These are phyloP conservation scores for Allygus modestus DNA, from an alignment of 2,888 invertebrate species.

Conservation along the genomic window DNA sequence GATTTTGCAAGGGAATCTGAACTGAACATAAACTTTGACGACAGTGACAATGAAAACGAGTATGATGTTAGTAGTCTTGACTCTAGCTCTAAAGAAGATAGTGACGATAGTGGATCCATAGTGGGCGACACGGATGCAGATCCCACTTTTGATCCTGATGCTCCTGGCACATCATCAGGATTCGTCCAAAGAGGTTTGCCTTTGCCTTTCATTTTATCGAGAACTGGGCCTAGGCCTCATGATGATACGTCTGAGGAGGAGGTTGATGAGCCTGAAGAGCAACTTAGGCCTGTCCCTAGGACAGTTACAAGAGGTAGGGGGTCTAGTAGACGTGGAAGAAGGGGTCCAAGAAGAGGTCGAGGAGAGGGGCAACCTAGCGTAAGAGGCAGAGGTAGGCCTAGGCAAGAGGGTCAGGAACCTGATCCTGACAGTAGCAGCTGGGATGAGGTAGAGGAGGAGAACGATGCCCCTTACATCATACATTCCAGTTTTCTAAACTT, in stretches of 20 bases:
- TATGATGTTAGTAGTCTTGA: conserved; percentile 22
- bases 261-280: neutral
- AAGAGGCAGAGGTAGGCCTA: conserved; percentile 39
- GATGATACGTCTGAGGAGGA: neutral
- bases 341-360: neutral
- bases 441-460: conserved; percentile 48
- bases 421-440: conserved; percentile 34
- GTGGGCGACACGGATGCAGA: conserved; percentile 52
- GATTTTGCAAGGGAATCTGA: conserved; percentile 21
- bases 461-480: conserved; percentile 39
- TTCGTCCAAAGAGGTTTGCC: neutral
- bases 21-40: conserved; percentile 34
- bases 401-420: conserved; percentile 2
- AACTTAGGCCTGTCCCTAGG: neutral
- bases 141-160: conserved; percentile 54
- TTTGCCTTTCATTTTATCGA: neutral
- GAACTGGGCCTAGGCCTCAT: conserved; percentile 8
- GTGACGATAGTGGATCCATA: neutral
- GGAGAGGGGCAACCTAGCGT: neutral
- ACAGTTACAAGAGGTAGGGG: neutral
- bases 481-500: conserved; percentile 35
- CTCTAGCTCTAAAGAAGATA: neutral
- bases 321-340: neutral
- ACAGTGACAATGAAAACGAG: conserved; percentile 34
- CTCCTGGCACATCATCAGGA: neutral